A percentile compares a stretch with the other conserved stretches of the same genome.
phyloP scores from a whole-genome alignment of 1,140 invertebrate species.

The Drosophila triauraria region DNA sequence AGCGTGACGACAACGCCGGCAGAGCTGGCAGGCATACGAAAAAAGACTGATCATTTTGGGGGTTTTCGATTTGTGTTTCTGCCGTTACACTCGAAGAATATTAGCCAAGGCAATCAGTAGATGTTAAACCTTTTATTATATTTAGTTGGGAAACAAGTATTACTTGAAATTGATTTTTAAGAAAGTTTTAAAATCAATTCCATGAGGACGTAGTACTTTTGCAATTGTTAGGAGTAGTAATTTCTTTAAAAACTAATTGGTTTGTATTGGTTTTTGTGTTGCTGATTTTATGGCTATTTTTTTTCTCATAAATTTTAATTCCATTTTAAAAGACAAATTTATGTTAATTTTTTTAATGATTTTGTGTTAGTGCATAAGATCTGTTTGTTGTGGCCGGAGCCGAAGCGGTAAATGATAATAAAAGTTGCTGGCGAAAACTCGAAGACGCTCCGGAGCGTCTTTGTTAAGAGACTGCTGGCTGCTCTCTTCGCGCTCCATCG shows the following conservation, averaged over 20 bases:
- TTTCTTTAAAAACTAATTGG: too few relatives aligned
- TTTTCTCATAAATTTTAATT: too few relatives aligned
- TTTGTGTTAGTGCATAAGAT: slow-evolving; percentile 7
- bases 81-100: slow-evolving; percentile 25
- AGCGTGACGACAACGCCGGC: slow-evolving; percentile 76
- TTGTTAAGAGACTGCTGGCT: slow-evolving; percentile 46
- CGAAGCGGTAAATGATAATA: slow-evolving; percentile 81
- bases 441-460: slow-evolving; percentile 1
- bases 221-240: too few relatives aligned
- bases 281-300: neutral
- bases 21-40: slow-evolving; percentile 41
- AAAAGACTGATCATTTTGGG: slow-evolving; percentile 29
- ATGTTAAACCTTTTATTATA: neutral
- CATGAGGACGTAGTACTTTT: neutral
- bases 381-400: slow-evolving; percentile 43
- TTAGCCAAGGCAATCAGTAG: neutral
- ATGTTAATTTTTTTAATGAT: neutral
- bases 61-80: slow-evolving; percentile 45
- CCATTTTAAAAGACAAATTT: too few relatives aligned
- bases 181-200: too few relatives aligned
- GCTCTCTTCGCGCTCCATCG: slow-evolving; percentile 69
- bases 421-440: slow-evolving; percentile 48
- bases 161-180: too few relatives aligned
- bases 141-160: too few relatives aligned
- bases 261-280: too few relatives aligned